Percentiles rank a stretch among this genome's conserved stretches.
Evolutionary conservation across 2,888 invertebrate species (phyloP).

Genomic region (Drosophila neonasuta): DNA sequence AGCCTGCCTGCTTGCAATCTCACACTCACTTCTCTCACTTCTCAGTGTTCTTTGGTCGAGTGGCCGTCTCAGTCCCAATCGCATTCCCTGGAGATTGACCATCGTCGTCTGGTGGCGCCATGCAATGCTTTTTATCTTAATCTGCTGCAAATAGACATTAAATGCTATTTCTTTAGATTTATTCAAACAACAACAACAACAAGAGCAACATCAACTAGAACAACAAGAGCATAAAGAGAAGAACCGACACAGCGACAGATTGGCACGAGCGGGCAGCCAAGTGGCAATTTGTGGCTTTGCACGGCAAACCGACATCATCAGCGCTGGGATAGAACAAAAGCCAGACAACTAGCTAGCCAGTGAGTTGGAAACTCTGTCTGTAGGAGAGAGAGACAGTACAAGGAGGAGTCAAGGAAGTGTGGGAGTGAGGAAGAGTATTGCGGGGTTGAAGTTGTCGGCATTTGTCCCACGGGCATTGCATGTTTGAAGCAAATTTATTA

Average conservation of each 20-base stretch:
- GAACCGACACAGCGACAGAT: slow-evolving; percentile 64
- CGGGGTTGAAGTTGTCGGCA: slow-evolving; percentile 57
- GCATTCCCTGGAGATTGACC: slow-evolving; percentile 31
- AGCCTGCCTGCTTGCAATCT: slow-evolving; percentile 23
- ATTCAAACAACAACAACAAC: slow-evolving; percentile 63
- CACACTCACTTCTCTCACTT: slow-evolving; percentile 3
- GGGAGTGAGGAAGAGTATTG: slow-evolving; percentile 13
- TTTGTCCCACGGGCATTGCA: slow-evolving; percentile 75
- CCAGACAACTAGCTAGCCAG: slow-evolving; percentile 53
- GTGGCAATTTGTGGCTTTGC: slow-evolving; percentile 77
- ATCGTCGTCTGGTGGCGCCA: slow-evolving; percentile 42
- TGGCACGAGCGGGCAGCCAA: slow-evolving; percentile 74
- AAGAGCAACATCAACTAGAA: slow-evolving; percentile 22
- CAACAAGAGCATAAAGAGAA: slow-evolving; percentile 25
- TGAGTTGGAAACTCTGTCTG: slow-evolving; percentile 32
- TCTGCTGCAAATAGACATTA: slow-evolving; percentile 79
- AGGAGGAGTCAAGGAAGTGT: not conserved
- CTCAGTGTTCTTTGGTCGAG: not conserved
- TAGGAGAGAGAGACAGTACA: no score
- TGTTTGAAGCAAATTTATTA: slow-evolving; percentile 76
- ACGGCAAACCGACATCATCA: slow-evolving; percentile 77
- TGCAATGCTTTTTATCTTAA: slow-evolving; percentile 75
- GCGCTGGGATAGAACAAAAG: slow-evolving; percentile 70
- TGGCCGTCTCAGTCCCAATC: slow-evolving; percentile 23
- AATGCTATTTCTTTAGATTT: slow-evolving; percentile 78